These are phyloP conservation scores for Mayetiola destructor DNA, from an alignment of 2,888 invertebrate species.

Conservation along the genomic window DNA sequence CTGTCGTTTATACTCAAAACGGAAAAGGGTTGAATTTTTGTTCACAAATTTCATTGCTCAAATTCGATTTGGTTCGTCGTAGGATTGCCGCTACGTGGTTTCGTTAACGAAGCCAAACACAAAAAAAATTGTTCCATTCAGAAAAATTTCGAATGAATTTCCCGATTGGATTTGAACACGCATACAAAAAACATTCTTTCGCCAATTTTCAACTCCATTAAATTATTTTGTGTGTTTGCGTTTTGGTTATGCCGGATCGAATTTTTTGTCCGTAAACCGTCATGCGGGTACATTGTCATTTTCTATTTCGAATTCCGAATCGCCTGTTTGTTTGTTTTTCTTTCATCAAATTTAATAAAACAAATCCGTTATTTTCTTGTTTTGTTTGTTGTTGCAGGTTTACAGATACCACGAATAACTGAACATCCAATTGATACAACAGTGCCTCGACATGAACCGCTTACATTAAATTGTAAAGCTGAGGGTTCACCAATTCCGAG, in stretches of 20 bases:
- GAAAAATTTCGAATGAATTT: too few species aligned
- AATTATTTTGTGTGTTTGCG: neutral
- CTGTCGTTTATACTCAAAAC: too few species aligned
- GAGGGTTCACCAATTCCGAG: slow-evolving; percentile 65
- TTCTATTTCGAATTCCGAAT: too few species aligned
- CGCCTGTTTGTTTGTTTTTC: neutral
- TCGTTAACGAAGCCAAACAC: too few species aligned
- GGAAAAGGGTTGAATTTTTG: too few species aligned
- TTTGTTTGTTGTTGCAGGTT: slow-evolving; percentile 31
- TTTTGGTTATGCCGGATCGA: neutral
- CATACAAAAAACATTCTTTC: too few species aligned
- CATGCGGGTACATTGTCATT: neutral
- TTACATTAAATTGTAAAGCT: slow-evolving; percentile 81
- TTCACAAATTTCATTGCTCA: too few species aligned
- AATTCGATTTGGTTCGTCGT: too few species aligned
- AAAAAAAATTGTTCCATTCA: too few species aligned
- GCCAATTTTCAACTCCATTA: slow-evolving; percentile 5
- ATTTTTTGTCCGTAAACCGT: neutral
- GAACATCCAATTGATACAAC: slow-evolving; percentile 84
- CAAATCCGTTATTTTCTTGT: neutral
- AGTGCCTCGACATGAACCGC: slow-evolving; percentile 79
- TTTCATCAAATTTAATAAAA: neutral
- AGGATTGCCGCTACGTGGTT: too few species aligned
- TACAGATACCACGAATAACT: slow-evolving; percentile 64
- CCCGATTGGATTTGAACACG: too few species aligned